Evolutionary conservation across 2,888 invertebrate genomes (phyloP).

Genomic region (Mythimna pallens): DNA sequence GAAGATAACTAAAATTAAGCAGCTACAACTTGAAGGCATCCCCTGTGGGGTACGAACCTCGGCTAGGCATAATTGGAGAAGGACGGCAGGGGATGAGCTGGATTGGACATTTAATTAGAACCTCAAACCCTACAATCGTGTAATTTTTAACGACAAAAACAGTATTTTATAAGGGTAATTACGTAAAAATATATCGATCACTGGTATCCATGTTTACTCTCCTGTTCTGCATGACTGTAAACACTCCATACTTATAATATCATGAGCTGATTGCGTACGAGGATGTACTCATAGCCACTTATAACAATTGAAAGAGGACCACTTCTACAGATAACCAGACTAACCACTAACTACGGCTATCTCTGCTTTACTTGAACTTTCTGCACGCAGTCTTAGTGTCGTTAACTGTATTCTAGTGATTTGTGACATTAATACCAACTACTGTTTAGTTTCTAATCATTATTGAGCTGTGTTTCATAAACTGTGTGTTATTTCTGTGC

Average conservation of each 20-base stretch:
- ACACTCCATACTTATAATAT: background rate
- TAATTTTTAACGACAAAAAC: background rate
- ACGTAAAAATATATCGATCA: background rate
- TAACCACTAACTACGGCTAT: slow-evolving; percentile 77
- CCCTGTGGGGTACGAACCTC: too few relatives aligned
- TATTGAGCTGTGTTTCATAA: slow-evolving; percentile 39
- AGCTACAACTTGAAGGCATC: too few relatives aligned
- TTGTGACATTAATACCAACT: slow-evolving; percentile 53
- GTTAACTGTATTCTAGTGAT: slow-evolving; percentile 63
- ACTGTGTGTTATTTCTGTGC: background rate
- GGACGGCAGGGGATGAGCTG: too few relatives aligned
- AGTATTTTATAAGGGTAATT: background rate
- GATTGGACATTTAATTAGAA: too few relatives aligned
- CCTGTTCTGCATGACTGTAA: background rate
- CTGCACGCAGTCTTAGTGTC: slow-evolving; percentile 62
- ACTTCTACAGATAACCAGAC: slow-evolving; percentile 68
- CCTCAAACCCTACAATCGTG: background rate
- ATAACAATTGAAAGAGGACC: slow-evolving; percentile 77
- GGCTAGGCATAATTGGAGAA: too few relatives aligned
- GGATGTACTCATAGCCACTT: slow-evolving; percentile 4
- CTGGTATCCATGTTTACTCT: background rate
- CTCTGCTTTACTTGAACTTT: slow-evolving; percentile 62
- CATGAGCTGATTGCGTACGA: background rate
- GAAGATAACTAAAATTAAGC: too few relatives aligned
- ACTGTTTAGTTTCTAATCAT: slow-evolving; percentile 13